Evolutionary conservation across 2,888 invertebrate genomes (phyloP).

Genomic region (Abscondita cerata): DNA sequence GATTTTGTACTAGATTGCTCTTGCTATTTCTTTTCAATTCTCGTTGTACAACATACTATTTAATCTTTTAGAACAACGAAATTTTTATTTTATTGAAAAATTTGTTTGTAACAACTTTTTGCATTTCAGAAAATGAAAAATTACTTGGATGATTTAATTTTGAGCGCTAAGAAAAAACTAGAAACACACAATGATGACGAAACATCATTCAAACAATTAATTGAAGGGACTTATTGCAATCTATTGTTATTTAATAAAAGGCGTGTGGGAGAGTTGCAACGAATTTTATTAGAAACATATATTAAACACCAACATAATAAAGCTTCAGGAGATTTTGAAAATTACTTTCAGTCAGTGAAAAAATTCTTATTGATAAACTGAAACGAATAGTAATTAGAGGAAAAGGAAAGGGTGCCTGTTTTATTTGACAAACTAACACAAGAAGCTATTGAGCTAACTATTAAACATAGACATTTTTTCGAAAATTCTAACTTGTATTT

Average conservation of each 20-base stretch:
- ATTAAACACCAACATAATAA: neutral
- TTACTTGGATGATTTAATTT: neutral
- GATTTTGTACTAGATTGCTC: too few species aligned
- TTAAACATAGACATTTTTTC: neutral
- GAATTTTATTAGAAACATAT: slow-evolving; percentile 12
- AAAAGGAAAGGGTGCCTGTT: slow-evolving; percentile 21
- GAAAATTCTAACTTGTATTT: neutral
- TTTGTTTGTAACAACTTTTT: too few species aligned
- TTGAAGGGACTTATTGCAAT: slow-evolving; percentile 30
- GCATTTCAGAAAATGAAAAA: neutral
- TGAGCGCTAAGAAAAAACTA: neutral
- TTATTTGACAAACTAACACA: slow-evolving; percentile 16
- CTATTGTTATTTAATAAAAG: slow-evolving; percentile 28
- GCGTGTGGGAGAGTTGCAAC: slow-evolving; percentile 29
- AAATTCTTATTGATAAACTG: slow-evolving; percentile 8
- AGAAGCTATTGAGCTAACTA: slow-evolving; percentile 8
- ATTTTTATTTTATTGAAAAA: too few species aligned
- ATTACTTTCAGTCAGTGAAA: too few species aligned
- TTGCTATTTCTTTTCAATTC: too few species aligned
- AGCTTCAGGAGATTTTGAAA: slow-evolving; percentile 12
- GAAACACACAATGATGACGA: slow-evolving; percentile 7
- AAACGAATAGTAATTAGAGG: slow-evolving; percentile 19
- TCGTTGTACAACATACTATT: too few species aligned
- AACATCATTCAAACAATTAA: slow-evolving; percentile 13
- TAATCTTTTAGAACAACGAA: too few species aligned